Evolutionary conservation across 2,113 vertebrate genomes (phyloP), one percentile per base, ranked within the genome.

Genomic region (Tragulus kanchil): DNA sequence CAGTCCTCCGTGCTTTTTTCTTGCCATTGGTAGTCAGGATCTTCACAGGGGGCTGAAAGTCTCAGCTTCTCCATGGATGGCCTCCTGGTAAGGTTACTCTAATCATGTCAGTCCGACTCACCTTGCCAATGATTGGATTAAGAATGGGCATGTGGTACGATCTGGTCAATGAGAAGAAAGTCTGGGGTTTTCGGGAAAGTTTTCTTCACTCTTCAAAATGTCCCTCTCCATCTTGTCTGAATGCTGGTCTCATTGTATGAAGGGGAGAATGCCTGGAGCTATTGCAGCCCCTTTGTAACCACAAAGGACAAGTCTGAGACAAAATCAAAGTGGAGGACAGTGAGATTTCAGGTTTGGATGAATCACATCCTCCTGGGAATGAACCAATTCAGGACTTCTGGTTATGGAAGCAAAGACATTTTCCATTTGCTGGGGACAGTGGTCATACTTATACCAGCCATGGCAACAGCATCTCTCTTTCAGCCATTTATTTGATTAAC

Each of bases 151-250:
- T 54, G 42, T 25, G 15, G 73, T n/a, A 9, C 2, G 61, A 48
- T 90, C 28, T 89, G 64, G n/a, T n/a, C 89, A 89, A 17, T 83
- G 52, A 96, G 9, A 19, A 10, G 36, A 14, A 85, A 86, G 50
- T 42, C 82, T 26, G 26, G 14, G 28, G 12, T 96, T 96, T 93
- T 89, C 67, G 56, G 19, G 19, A 56, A 93, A 82, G 54, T 67
- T 93, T 94, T 83, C 59, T 86, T 83, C 23, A 85, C 6, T 64
- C 25, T 92, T 91, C 71, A 91, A 86, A 96, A 65, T 48, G 14
- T 6, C 10, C 14, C 9, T 84, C 3, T 16, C 9, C 3, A 52
- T 91, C 50, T 91, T 89, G 21, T 88, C 42, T 95, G 56, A 92
- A 91, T 83, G 7, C 79, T 59, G 17, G 19, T 83, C 87, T 93